Evolutionary conservation across 1,140 invertebrate genomes (phyloP), one percentile per base, ranked within the genome.

Genomic region (Diploscapter pachys): DNA sequence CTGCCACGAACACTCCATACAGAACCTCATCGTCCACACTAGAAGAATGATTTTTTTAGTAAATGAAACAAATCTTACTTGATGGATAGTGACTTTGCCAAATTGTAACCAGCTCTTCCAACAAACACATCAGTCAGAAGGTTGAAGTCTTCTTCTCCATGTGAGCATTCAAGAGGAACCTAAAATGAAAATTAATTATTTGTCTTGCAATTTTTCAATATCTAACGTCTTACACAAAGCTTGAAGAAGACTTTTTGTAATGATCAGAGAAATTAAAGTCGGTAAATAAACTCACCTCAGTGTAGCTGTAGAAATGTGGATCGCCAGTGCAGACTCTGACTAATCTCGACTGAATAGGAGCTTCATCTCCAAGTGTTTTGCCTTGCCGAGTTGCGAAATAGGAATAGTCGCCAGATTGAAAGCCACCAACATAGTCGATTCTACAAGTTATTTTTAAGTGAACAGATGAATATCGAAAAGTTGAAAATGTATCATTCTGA

Each of bases 371-470:
- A 3, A 73, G 73, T 50, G 81, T 80, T 73, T 85, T 83, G 0
- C 82, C 81, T 59, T 84, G 83, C 11, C 82, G 64, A 4, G 83
- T 84, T n/a, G 81, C 84, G 69, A 84, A 84, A 67, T 84, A 84
- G 13, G 81, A 82, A 68, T 83, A 84, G 9, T 75, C 79, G 50
- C 78, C 80, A n/a, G 75, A 63, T 69, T 83, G 80, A 68, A 85
- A 84, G 54, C 84, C 84, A 31, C 78, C 78, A 48, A 85, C 73
- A 70, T 84, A 84, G 62, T 84, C 82, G 54, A 84, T 85, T 66
- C 75, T 79, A 66, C 9, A 80, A 54, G 31, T 31, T 31, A 31
- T 31, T 31, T 31, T 31, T 61, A 13, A 55, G 31, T 31, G 31
- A 31, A 5, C 2, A 70, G 31, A 31, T 31, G 31, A 31, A 31